Percentiles rank a stretch among this genome's conserved stretches.
phyloP scores from a whole-genome alignment of 2,113 vertebrate species.

The Haemorhous mexicanus region DNA sequence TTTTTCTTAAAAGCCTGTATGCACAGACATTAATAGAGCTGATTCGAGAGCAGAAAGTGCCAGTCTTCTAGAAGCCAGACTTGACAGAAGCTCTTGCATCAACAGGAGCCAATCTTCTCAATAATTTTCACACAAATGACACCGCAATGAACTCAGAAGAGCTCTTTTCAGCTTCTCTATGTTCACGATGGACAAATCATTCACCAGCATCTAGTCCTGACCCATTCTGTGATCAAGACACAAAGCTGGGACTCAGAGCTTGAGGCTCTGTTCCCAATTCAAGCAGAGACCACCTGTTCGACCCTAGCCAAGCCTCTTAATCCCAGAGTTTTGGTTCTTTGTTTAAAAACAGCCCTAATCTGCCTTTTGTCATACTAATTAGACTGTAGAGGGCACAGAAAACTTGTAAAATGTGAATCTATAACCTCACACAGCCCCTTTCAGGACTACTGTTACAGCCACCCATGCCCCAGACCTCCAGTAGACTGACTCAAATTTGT shows the following conservation, averaged over 20 bases:
- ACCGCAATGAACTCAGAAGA: neutral
- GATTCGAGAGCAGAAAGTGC: neutral
- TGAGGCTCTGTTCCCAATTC: neutral
- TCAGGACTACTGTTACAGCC: neutral
- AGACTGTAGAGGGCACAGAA: neutral
- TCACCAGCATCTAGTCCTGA: neutral
- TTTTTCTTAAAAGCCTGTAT: neutral
- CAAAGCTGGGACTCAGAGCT: neutral
- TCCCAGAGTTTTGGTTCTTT: neutral
- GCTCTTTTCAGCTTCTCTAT: neutral
- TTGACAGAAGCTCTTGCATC: neutral
- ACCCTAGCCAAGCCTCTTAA: neutral
- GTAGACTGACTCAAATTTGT: neutral
- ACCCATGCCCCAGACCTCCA: neutral
- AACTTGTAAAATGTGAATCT: neutral
- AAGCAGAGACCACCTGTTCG: neutral
- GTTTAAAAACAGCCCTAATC: neutral
- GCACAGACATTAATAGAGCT: neutral
- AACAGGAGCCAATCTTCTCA: neutral
- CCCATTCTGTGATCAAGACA: neutral
- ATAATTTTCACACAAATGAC: neutral
- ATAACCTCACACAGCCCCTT: neutral
- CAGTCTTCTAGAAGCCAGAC: neutral
- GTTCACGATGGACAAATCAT: neutral
- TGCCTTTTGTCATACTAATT: neutral